Evolutionary conservation across 1,140 invertebrate genomes (phyloP).

Genomic region (Danaus melanippus): DNA sequence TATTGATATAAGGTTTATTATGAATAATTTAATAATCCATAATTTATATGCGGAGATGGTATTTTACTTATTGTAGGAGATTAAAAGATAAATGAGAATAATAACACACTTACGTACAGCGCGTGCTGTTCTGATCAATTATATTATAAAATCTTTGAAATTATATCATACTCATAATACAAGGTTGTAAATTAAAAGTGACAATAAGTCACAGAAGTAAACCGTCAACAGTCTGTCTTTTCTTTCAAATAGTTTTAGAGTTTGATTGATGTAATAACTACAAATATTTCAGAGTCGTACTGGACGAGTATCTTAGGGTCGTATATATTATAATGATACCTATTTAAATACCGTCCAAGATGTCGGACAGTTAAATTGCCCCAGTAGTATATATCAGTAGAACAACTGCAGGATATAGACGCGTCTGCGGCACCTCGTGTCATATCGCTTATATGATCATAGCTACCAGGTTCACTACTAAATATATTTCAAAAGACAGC

Average conservation of each 20-base stretch:
- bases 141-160: constrained; percentile 8
- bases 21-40: constrained; percentile 12
- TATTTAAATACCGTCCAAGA: no score
- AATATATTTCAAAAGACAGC: constrained; percentile 68
- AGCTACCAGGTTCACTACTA: constrained; percentile 54
- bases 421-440: constrained; percentile 48
- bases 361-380: no score
- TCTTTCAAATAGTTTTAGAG: no score
- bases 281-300: no score
- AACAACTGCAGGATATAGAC: no score
- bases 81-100: constrained; percentile 36
- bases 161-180: background rate
- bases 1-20: constrained; percentile 23
- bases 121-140: constrained; percentile 23
- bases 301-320: no score
- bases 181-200: constrained; percentile 6
- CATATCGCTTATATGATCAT: constrained; percentile 61
- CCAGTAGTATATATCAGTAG: no score
- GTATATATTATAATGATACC: no score
- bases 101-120: constrained; percentile 22
- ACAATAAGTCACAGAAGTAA: constrained; percentile 5
- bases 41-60: constrained; percentile 9
- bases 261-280: background rate
- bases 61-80: constrained; percentile 25
- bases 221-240: no score